Base-by-base conservation (phyloP, 2,113 vertebrate genomes). In the Pseudorhombus dupliciocellatus region DNA sequence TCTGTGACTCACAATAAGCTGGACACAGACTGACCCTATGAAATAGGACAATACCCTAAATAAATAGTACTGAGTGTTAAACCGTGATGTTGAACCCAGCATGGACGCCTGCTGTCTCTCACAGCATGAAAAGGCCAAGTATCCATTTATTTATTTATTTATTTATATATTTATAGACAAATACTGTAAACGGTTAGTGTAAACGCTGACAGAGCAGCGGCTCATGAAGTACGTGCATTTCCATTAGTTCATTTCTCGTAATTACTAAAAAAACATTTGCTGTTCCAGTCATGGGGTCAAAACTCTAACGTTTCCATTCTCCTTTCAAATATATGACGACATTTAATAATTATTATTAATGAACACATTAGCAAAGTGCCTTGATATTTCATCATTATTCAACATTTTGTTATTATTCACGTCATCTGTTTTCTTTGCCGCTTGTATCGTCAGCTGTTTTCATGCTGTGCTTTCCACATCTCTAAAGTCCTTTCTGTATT, bases 401-500 rank as follows among this genome's bases (percentile, higher is more conserved):
- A 7, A 66, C 58, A 42, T 5, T 37, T 2, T 28, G 30, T 55
- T 11, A 44, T 34, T 24, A 51, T 7, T 22, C 54, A 30, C 56
- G 22, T 12, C 14, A 40, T 44, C 72, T 54, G 56, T 11, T 55
- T 50, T 7, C 14, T 50, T 70, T 22, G 1, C 15, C 2, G 55
- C 57, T 18, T 3, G 12, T 67, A 70, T 72, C 56, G 73, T 84
- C 61, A 87, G 73, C 70, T 42, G 40, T 84, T 88, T 89, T 62
- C 46, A 75, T 37, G 74, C 64, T 57, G 72, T 37, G 74, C 10
- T 12, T 37, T 37, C 9, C 10, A 37, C 34, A 37, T 37, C 80
- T 79, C 79, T 25, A 3, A n/a, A 77, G 64, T 77, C 73, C 42
- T 75, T 85, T 81, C 57, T 48, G 50, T 70, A 83, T 84, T 81